phyloP scores from a whole-genome alignment of 2,113 vertebrate genomes.

The Sceloporus undulatus region DNA sequence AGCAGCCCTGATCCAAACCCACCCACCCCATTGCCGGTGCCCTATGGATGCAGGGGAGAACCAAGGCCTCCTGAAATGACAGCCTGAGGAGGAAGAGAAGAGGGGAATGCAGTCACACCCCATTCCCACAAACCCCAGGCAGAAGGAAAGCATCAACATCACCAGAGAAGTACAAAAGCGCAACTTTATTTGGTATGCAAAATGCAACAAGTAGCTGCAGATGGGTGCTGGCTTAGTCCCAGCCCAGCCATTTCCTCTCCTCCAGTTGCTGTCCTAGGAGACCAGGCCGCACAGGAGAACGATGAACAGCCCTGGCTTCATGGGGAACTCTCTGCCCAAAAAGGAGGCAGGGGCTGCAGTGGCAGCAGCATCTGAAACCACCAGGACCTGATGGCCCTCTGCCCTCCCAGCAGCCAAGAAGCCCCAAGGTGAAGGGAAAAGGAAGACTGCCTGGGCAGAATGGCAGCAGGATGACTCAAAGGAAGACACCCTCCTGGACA shows the following conservation, averaged over 20 bases:
- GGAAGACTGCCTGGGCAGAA: no score
- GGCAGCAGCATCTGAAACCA: no score
- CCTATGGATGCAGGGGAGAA: neutral
- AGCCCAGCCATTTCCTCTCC: neutral
- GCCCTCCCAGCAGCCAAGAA: neutral
- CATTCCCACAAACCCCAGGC: neutral
- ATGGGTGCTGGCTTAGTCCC: neutral
- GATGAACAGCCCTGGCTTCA: no score
- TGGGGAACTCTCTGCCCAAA: no score
- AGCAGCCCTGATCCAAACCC: no score
- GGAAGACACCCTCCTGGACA: no score
- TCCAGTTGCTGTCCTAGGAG: neutral
- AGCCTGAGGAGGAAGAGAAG: neutral
- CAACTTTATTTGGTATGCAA: constrained; percentile 16
- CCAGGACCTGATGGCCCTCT: neutral
- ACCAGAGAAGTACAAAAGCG: neutral
- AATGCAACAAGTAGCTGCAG: neutral
- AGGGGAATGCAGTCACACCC: no score
- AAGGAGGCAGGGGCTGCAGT: no score
- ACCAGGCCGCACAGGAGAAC: no score
- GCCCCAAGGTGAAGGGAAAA: neutral
- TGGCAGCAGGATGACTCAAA: no score
- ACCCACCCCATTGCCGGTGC: no score
- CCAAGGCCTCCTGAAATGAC: neutral
- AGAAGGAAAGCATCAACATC: neutral